Evolutionary conservation across 2,888 invertebrate species (phyloP).

Genomic region (Mycalesis mineus): DNA sequence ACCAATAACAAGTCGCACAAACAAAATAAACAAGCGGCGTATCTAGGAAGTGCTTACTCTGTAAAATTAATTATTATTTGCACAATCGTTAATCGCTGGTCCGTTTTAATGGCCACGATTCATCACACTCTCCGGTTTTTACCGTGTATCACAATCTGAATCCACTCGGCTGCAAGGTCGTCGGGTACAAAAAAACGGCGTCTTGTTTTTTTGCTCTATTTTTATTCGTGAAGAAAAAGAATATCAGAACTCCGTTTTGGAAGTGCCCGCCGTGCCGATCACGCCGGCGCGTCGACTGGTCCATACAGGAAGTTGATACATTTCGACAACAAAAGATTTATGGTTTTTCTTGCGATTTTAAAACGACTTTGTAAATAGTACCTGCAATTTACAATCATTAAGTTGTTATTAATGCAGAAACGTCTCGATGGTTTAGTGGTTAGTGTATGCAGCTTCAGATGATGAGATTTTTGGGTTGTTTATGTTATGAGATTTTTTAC

Average conservation of each 20-base stretch:
- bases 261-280: slow-evolving; percentile 46
- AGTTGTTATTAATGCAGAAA: not conserved
- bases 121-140: slow-evolving; percentile 66
- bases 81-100: slow-evolving; percentile 47
- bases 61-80: slow-evolving; percentile 46
- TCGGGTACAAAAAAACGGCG: slow-evolving; percentile 60
- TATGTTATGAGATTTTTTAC: too few species aligned
- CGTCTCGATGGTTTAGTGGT: not conserved
- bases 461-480: too few species aligned
- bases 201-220: slow-evolving; percentile 73
- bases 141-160: slow-evolving; percentile 68
- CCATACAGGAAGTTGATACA: slow-evolving; percentile 69
- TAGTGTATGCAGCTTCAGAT: too few species aligned
- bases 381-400: not conserved
- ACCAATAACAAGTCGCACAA: slow-evolving; percentile 14
- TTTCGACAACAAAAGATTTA: slow-evolving; percentile 74
- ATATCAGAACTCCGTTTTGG: slow-evolving; percentile 73
- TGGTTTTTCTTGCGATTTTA: slow-evolving; percentile 57
- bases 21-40: slow-evolving; percentile 26
- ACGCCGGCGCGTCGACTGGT: slow-evolving; percentile 53
- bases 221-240: slow-evolving; percentile 69
- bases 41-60: slow-evolving; percentile 50
- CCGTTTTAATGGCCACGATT: slow-evolving; percentile 49
- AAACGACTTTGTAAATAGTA: slow-evolving; percentile 21
- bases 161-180: slow-evolving; percentile 71